Evolutionary conservation across 2,797 vertebrate species (phyloP).

Genomic region (Zonotrichia albicollis): DNA sequence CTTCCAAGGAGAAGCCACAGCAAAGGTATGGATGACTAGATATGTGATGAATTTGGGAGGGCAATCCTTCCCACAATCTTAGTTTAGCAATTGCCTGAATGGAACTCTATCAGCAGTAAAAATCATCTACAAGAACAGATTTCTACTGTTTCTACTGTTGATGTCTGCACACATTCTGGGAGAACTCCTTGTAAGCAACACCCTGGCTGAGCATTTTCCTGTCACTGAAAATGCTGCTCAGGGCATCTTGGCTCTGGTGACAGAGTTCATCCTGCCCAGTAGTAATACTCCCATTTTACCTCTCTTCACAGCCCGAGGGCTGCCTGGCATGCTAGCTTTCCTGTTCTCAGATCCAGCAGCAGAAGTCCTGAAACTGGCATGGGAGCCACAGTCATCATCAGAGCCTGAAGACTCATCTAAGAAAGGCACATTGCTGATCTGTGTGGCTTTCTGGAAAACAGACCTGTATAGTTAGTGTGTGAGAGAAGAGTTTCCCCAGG

Average conservation of each 20-base stretch:
- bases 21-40: background rate
- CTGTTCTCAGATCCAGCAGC: slow-evolving; percentile 79
- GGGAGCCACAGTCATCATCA: slow-evolving; percentile 93
- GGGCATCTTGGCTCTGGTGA: background rate
- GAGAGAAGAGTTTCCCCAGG: background rate
- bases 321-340: slow-evolving; percentile 87
- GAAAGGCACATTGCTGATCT: slow-evolving; percentile 91
- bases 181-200: background rate
- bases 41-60: background rate
- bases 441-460: slow-evolving; percentile 88
- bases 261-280: background rate
- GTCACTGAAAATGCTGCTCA: background rate
- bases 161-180: background rate
- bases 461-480: background rate
- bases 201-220: background rate
- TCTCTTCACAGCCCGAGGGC: slow-evolving; percentile 91
- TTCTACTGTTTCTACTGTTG: background rate
- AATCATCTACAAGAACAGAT: background rate
- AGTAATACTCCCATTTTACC: slow-evolving; percentile 70
- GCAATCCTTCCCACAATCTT: background rate
- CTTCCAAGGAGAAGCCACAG: background rate
- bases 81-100: background rate
- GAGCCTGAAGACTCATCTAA: slow-evolving; percentile 93
- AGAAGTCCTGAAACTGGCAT: slow-evolving; percentile 87
- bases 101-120: background rate